phyloP scores from a whole-genome alignment of 1,140 invertebrate genomes.

The Dermatophagoides farinae region DNA sequence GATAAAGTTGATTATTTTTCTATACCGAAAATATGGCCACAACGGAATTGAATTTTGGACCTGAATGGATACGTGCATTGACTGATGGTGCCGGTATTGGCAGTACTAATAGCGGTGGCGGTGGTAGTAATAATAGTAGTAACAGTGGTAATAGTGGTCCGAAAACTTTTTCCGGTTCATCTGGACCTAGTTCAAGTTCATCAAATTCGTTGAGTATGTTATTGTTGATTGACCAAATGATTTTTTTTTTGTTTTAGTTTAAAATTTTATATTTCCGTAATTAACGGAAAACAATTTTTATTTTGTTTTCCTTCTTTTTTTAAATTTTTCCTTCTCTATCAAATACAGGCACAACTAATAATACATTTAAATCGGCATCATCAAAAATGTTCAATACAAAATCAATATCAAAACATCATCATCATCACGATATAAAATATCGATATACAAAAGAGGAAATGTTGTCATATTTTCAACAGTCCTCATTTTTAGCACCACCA shows the following conservation, averaged over 20 bases:
- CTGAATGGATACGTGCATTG: conserved; percentile 27
- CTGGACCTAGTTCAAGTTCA: conserved; percentile 1
- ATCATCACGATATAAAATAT: conserved; percentile 44
- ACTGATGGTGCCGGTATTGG: neutral
- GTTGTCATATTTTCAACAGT: conserved; percentile 53
- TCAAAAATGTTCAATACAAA: neutral
- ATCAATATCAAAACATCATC: conserved; percentile 15
- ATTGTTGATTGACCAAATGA: neutral
- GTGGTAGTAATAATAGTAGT: neutral
- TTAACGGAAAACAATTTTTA: too few species aligned
- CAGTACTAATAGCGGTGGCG: too few species aligned
- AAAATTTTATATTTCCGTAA: neutral
- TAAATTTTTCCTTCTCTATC: too few species aligned
- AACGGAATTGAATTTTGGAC: conserved; percentile 32
- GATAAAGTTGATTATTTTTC: too few species aligned
- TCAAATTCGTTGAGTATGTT: conserved; percentile 4
- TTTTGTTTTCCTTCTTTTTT: too few species aligned
- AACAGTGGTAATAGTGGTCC: too few species aligned
- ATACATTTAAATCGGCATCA: conserved; percentile 6
- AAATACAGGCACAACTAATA: neutral
- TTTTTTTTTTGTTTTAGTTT: neutral
- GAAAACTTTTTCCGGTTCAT: neutral
- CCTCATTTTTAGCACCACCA: conserved; percentile 39
- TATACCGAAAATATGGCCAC: conserved; percentile 22
- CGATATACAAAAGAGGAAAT: conserved; percentile 69